Base-by-base conservation (phyloP, 2,113 vertebrate species). In the Brienomyrus brachyistius region DNA sequence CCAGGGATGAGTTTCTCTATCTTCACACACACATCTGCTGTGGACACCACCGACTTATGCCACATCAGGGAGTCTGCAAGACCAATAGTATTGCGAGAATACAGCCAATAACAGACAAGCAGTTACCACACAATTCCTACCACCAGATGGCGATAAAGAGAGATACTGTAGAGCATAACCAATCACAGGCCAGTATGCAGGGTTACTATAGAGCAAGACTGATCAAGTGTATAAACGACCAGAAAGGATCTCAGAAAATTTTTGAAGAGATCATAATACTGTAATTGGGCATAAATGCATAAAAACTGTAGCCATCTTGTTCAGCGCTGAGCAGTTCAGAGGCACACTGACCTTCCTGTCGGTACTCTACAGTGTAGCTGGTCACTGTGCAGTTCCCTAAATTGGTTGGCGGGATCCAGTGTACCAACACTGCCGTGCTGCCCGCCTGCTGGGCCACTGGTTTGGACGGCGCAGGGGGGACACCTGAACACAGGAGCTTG, bases 371-470 rank as follows among this genome's bases (percentile, higher is more conserved):
- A 0, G 96, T 96, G 94, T 99, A 99, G 90, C 97, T 98, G 70
- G 98, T 98, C 92, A 98, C 98, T 7, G 97, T 95, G 91, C 97
- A 97, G 94, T 98, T 98, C 7, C 97, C 96, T 0, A 98, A 97
- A 74, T 97, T 98, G 91, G 97, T 95, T 0, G 98, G 98, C 2
- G 98, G 97, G 0, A 97, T 94, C 98, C 98, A 99, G 92, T 98
- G 98, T 0, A 99, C 95, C 89, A 99, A 97, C 92, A 99, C 98
- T 0, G 97, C 97, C 0, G 97, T 97, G 93, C 96, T 97, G 95
- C 98, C 98, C 91, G 97, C 97, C 93, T 99, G 98, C 95, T 99
- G 98, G 77, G 98, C 98, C 51, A 99, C 96, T 0, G 98, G 98
- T 15, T 98, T 95, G 83, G 96, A 97, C 2, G 98, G 98, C 82